Percentiles rank a stretch among this genome's conserved stretches.
phyloP scores from a whole-genome alignment of 2,113 vertebrate genomes.

The Vulpes lagopus region DNA sequence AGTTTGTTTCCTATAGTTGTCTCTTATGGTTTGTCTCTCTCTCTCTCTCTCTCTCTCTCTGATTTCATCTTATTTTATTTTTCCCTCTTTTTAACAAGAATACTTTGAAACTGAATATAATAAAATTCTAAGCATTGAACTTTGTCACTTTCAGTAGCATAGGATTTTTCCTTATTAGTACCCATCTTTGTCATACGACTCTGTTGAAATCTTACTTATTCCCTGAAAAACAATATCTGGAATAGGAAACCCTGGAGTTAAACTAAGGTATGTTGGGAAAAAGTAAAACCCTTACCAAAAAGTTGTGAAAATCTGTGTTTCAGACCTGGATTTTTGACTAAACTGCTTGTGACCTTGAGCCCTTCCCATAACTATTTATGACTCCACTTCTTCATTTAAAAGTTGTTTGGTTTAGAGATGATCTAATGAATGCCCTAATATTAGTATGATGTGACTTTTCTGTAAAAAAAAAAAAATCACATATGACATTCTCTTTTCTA shows the following conservation, averaged over 20 bases:
- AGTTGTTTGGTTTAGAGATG: not conserved
- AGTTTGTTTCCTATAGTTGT: not conserved
- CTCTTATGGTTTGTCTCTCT: not conserved
- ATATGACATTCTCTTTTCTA: not conserved
- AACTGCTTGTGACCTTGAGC: not conserved
- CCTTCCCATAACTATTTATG: not conserved
- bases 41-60: not conserved
- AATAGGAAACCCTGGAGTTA: not conserved
- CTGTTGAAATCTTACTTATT: not conserved
- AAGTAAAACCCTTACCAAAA: not conserved
- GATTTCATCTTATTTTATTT: not conserved
- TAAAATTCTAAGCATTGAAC: not conserved
- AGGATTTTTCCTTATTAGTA: not conserved
- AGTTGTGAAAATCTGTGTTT: not conserved
- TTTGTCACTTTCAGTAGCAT: not conserved
- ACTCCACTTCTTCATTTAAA: not conserved
- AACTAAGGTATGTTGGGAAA: not conserved
- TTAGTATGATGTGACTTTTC: not conserved
- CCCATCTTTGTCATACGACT: not conserved
- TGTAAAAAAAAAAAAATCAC: not conserved
- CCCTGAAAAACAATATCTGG: not conserved
- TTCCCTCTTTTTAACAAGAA: not conserved
- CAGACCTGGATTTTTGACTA: not conserved
- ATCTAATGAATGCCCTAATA: not conserved
- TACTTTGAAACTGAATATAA: not conserved